phyloP scores from a whole-genome alignment of 2,888 invertebrate species.

The Mantis religiosa region DNA sequence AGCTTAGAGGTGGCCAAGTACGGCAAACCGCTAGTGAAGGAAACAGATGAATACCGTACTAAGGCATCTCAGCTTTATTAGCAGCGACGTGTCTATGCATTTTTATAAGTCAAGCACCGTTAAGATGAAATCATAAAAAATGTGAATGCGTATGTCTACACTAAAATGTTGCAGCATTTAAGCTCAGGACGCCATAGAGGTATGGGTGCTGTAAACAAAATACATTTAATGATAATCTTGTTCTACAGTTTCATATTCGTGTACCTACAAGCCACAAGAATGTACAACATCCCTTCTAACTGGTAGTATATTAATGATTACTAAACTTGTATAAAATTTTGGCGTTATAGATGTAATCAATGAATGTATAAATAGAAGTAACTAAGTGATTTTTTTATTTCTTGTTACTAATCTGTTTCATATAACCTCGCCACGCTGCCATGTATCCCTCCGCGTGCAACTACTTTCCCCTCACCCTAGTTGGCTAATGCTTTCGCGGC shows the following conservation, averaged over 20 bases:
- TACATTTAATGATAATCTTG: neutral
- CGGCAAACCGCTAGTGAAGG: neutral
- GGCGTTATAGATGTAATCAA: too few species aligned
- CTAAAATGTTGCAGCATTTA: neutral
- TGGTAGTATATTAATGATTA: too few species aligned
- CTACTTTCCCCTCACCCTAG: too few species aligned
- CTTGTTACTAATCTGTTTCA: too few species aligned
- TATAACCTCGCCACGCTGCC: too few species aligned
- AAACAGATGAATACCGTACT: neutral
- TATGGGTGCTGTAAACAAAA: neutral
- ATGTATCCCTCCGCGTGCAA: too few species aligned
- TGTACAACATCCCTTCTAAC: too few species aligned
- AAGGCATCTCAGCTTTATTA: neutral
- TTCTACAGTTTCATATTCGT: neutral
- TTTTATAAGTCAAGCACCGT: neutral
- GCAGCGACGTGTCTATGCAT: neutral
- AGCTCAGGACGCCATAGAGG: neutral
- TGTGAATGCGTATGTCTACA: neutral
- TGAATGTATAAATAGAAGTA: too few species aligned
- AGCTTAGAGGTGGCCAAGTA: neutral
- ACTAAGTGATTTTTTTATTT: too few species aligned
- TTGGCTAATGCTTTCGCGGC: too few species aligned
- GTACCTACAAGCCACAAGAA: too few species aligned
- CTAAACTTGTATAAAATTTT: too few species aligned
- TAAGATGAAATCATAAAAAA: neutral